These are phyloP conservation scores for Cavia aperea DNA, from an alignment of 2,113 vertebrate genomes.

Conservation along the genomic window DNA sequence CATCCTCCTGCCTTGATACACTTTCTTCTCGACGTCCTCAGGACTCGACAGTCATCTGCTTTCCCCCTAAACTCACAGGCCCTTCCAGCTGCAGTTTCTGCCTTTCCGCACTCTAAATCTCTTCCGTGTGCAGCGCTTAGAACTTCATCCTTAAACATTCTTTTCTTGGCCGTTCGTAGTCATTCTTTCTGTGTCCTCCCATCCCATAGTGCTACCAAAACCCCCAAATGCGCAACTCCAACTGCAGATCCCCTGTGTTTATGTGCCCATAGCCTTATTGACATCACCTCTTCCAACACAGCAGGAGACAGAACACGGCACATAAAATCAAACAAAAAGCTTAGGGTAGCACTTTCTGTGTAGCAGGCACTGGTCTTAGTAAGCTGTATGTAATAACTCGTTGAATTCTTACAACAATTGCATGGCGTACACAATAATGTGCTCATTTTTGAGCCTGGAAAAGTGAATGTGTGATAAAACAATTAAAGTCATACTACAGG, in stretches of 20 bases:
- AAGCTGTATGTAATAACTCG: not conserved
- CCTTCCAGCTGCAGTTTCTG: not conserved
- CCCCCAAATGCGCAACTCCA: not conserved
- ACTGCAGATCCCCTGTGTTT: not conserved
- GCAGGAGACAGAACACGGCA: not conserved
- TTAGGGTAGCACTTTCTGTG: not conserved
- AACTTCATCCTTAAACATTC: not conserved
- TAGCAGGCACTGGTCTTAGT: not conserved
- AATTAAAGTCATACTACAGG: not conserved
- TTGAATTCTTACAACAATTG: not conserved
- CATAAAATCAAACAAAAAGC: not conserved
- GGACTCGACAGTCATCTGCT: no score
- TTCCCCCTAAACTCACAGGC: not conserved
- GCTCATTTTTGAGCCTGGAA: not conserved
- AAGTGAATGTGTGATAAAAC: not conserved
- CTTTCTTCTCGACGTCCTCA: not conserved
- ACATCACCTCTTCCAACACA: not conserved
- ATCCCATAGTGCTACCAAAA: not conserved
- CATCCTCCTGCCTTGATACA: not conserved
- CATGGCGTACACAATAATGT: not conserved
- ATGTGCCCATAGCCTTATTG: not conserved
- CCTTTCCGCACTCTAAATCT: not conserved
- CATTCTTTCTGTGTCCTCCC: not conserved
- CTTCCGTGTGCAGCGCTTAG: not conserved
- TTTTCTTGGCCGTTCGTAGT: not conserved